Evolutionary conservation across 2,797 vertebrate genomes (phyloP), one percentile per base, ranked within the genome.

Genomic region (Platalea minor): DNA sequence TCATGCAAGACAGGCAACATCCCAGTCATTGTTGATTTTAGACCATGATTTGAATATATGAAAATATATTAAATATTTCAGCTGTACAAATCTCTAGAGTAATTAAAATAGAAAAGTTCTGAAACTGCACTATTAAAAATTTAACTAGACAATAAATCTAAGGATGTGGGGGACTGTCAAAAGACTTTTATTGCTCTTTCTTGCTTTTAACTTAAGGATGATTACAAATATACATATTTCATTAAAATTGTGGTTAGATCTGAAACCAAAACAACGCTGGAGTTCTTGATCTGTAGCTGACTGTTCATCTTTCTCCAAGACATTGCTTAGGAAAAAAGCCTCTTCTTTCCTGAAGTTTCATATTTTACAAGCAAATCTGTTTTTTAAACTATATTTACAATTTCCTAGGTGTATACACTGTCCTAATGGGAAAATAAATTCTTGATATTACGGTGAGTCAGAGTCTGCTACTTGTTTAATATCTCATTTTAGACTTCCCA

Each of bases 131-230:
- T 95, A 96, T 96, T 97, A 97, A 98, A 98, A 95, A 92, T 96
- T 97, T 98, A 98, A 97, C 96, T 97, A 89, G 96, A 85, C 89
- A 97, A 97, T 98, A 98, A 98, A 98, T 98, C 94, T 96, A 94
- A 97, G 91, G 85, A 95, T 92, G 91, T 95, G 61, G 83, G 84
- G 68, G 91, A 96, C 97, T 94, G 95, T 97, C 95, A 96, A 94
- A 94, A 86, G 84, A 96, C 19, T 57, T 98, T 97, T 97, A 97
- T 95, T 97, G 50, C 77, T 69, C 77, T 95, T 76, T 96, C 91
- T 97, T 96, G 74, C 88, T 96, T 97, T 98, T 96, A 98, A 97
- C 76, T 92, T 78, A 85, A 89, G 83, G 83, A 95, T 81, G 78
- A 96, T 94, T 92, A 89, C 88, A 95, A 96, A 96, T 91, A 92